Base-by-base conservation (phyloP, 2,113 vertebrate genomes). In the Setophaga kirtlandii region DNA sequence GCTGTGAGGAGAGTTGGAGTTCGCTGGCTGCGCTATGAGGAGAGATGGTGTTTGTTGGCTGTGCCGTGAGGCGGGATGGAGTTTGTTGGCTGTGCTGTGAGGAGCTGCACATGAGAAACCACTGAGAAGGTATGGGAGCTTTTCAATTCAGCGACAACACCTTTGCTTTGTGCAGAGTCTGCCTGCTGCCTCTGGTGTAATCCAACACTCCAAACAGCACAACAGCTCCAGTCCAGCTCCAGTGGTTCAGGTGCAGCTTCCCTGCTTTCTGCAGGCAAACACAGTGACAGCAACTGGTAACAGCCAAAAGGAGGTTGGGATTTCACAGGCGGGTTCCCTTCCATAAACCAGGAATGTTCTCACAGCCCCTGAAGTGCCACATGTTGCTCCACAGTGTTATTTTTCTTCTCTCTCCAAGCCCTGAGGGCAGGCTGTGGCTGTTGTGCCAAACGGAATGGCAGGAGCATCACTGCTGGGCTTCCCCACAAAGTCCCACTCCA, bases 281-380 rank as follows among this genome's bases (percentile, higher is more conserved):
- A 3, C 1, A 1, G 8, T 4, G 33, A 35, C 13, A 19, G 7
- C 5, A 41, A 7, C 28, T 6, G 11, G 4, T 6, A 15, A 24
- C 13, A 41, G 13, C 44, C 65, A 5, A 23, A 56, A 49, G 2
- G 16, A 8, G 42, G 12, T 18, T 59, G 46, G 70, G 46, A 33
- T 83, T 62, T 69, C 55, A 50, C 17, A 62, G 53, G 8, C 0
- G 0, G 0, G 0, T 25, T 31, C 19, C 10, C 13, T 19, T 1
- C 58, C 46, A 4, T 15, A 49, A 69, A 39, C 7, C 22, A 62
- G 2, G 10, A 39, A 31, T 0, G 0, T 73, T 49, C 25, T n/a
- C 3, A 1, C 25, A 46, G 33, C 30, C 37, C 62, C 63, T 76
- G 47, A 50, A 62, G 55, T 1, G 1, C 37, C 59, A 20, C 1